Evolutionary conservation across 1,140 invertebrate genomes (phyloP), one percentile per base, ranked within the genome.

Genomic region (Gonatopus flavifemur): DNA sequence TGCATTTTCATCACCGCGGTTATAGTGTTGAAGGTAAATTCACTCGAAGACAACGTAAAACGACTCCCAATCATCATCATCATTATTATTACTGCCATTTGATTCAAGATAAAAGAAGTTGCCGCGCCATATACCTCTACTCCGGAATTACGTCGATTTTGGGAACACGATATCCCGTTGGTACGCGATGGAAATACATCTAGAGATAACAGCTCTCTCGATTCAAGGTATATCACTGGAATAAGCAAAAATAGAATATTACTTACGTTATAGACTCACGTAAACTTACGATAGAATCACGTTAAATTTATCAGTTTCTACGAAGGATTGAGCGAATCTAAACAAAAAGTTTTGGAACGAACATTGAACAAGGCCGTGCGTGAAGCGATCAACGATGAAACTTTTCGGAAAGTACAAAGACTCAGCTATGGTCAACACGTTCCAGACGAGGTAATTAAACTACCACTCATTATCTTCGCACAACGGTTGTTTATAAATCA

Each of bases 1-100:
- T 91, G 90, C 69, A 93, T 94, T 63, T 87, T 93, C 61, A 82
- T 91, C 52, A 88, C 88, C 18, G 90, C 89, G 2, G 85, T 92
- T 56, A 81, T 90, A 47, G 85, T 93, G 15, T 67, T 93, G 18
- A 93, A 93, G 82, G 85, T 86, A 59, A 64, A 31, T 37, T 47
- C 18, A 35, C 22, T 16, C 9, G 21, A 46, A 37, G 44, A n/a
- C n/a, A n/a, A n/a, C n/a, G n/a, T n/a, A n/a, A n/a, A n/a, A n/a
- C n/a, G n/a, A n/a, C n/a, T n/a, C n/a, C n/a, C n/a, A n/a, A n/a
- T n/a, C n/a, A n/a, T n/a, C n/a, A n/a, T n/a, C 35, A 40, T 41
- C 16, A 19, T 31, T 46, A 21, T 16, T 51, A 25, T 19, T 42
- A 39, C 12, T 21, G 2, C 9, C 2, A 15, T 28, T n/a, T 31